Evolutionary conservation across 2,113 vertebrate genomes (phyloP).

Genomic region (Apteryx owenii): DNA sequence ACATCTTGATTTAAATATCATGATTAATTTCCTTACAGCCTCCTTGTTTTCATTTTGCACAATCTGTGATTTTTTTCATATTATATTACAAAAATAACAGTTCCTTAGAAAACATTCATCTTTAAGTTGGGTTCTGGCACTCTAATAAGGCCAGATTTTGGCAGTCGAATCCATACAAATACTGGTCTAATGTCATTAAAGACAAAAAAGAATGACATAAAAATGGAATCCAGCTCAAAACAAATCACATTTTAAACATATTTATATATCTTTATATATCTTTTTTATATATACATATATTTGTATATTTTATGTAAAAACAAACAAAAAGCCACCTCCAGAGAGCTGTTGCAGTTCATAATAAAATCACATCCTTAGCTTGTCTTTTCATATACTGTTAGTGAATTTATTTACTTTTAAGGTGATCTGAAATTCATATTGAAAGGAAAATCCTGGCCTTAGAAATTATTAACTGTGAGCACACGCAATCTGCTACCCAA

Average conservation of each 20-base stretch:
- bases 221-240: background rate
- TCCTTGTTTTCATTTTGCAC: background rate
- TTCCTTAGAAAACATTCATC: background rate
- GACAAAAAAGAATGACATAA: background rate
- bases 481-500: background rate
- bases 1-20: background rate
- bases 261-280: background rate
- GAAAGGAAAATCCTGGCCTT: background rate
- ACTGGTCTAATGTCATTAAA: background rate
- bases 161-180: background rate
- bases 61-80: background rate
- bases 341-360: background rate
- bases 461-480: background rate
- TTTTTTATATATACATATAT: background rate
- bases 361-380: background rate
- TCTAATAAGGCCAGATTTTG: background rate
- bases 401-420: background rate
- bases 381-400: background rate
- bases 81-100: background rate
- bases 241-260: background rate
- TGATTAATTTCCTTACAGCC: background rate
- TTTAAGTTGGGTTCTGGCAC: background rate
- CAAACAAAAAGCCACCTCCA: background rate
- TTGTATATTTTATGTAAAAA: background rate
- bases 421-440: background rate